Base-by-base conservation (phyloP, 2,797 vertebrate species). In the Champsocephalus gunnari region DNA sequence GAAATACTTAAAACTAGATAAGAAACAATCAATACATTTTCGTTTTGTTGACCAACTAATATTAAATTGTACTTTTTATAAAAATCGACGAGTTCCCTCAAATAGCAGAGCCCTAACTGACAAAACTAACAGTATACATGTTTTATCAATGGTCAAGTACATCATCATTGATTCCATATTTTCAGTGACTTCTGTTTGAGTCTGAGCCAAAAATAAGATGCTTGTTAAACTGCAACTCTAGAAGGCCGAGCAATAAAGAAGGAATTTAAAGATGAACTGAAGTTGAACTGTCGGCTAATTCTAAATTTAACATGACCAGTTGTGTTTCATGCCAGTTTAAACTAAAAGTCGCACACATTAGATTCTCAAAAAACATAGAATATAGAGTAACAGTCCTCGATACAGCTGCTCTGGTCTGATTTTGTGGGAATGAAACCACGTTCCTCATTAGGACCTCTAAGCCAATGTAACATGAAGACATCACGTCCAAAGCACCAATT, bases 211-310 rank as follows among this genome's bases (percentile, higher is more conserved):
- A 38, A 38, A 38, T 38, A 38, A 38, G 34, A 38, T 38, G 34
- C 34, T 38, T 38, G 34, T 38, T 38, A 38, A 38, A 38, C 41
- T 28, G 51, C 28, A 57, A 71, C 49, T 71, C 38, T 32, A 54
- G 66, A 49, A 47, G 28, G 44, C 44, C 63, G n/a, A 58, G 8
- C 60, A 45, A 66, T 75, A 64, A 48, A 64, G 64, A 72, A 62
- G 57, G 16, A 66, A 83, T 16, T 6, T 9, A 66, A 75, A 75
- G 45, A 68, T 56, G 57, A 74, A 64, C 34, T 58, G 16, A 64
- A 59, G 16, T 54, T 68, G 17, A 71, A 47, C n/a, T 43, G 24
- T 76, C 34, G 16, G 4, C 54, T 57, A 48, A 44, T 51, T 43
- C 53, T 68, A 76, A 82, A 66, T 68, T 66, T 45, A 73, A 50